phyloP scores from a whole-genome alignment of 35 echinoderm and acorn worm species.

The Diadema setosum region DNA sequence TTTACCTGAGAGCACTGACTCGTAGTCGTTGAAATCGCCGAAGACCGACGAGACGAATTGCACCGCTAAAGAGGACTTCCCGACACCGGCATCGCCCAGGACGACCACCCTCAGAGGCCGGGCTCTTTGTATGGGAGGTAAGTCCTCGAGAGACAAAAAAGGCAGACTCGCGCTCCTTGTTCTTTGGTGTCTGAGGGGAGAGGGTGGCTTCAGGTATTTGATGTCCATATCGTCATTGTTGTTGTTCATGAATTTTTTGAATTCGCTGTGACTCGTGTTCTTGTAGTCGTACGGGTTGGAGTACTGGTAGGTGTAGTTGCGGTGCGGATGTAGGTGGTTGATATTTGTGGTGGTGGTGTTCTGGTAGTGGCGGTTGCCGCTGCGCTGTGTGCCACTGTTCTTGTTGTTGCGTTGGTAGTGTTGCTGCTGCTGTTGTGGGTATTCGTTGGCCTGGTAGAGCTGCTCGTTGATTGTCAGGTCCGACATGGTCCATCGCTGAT shows the following conservation, averaged over 20 bases:
- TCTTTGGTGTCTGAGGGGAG: not conserved
- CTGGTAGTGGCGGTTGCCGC: not conserved
- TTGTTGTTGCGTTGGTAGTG: not conserved
- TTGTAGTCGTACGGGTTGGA: not conserved
- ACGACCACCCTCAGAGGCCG: not conserved
- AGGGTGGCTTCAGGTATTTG: not conserved
- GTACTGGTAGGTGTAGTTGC: not conserved
- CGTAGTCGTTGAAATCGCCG: conserved; percentile 23
- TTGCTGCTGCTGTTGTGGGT: not conserved
- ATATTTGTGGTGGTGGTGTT: not conserved
- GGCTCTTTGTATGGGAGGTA: not conserved
- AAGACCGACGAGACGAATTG: conserved; percentile 4
- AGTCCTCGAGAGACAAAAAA: not conserved
- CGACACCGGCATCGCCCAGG: conserved; percentile 4
- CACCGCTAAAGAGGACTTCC: conserved; percentile 15
- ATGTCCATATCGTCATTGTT: conserved; percentile 26
- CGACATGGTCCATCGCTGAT: not conserved
- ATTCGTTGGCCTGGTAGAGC: not conserved
- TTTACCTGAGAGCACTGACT: conserved; percentile 26
- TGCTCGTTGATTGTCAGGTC: not conserved
- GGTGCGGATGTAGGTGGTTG: not conserved
- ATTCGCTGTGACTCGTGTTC: conserved; percentile 3
- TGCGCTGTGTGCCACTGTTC: not conserved
- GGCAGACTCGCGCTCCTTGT: conserved; percentile 22
- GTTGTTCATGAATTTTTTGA: conserved; percentile 14